Evolutionary conservation across 2,113 vertebrate genomes (phyloP).

Genomic region (Epinephelus fuscoguttatus): DNA sequence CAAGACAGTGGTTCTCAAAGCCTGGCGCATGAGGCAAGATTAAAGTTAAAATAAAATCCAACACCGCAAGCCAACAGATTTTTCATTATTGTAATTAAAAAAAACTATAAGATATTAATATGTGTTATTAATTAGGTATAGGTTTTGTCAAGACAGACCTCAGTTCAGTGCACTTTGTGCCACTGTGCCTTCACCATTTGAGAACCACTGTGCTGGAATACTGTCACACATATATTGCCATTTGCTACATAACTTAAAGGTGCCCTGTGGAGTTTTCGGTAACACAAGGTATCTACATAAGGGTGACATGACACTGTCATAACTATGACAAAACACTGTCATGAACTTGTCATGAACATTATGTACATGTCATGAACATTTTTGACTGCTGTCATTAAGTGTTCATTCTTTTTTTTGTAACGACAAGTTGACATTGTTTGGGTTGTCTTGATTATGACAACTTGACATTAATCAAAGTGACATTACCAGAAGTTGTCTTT

Average conservation of each 20-base stretch:
- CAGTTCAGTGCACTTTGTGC: constrained; percentile 1
- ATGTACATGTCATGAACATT: too few relatives aligned
- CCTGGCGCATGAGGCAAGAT: not conserved
- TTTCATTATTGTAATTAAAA: not conserved
- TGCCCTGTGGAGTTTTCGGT: constrained; percentile 3
- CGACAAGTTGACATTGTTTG: too few relatives aligned
- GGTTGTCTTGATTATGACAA: too few relatives aligned
- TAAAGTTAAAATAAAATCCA: not conserved
- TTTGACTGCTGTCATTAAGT: too few relatives aligned
- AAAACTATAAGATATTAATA: not conserved
- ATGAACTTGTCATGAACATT: too few relatives aligned
- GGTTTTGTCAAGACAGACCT: not conserved
- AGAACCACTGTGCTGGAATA: constrained; percentile 17
- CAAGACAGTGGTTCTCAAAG: constrained; percentile 24
- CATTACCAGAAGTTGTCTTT: too few relatives aligned
- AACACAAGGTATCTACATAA: too few relatives aligned
- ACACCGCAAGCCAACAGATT: not conserved
- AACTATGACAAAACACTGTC: too few relatives aligned
- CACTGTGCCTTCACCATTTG: constrained; percentile 12
- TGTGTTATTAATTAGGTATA: not conserved
- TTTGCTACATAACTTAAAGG: constrained; percentile 35
- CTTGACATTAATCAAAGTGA: too few relatives aligned
- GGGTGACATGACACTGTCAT: too few relatives aligned
- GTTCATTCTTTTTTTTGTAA: too few relatives aligned
- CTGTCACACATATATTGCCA: not conserved